Evolutionary conservation across 30 jellyfish, hydroid and myxozoan species (phyloP).

Genomic region (Aurelia coerulea): DNA sequence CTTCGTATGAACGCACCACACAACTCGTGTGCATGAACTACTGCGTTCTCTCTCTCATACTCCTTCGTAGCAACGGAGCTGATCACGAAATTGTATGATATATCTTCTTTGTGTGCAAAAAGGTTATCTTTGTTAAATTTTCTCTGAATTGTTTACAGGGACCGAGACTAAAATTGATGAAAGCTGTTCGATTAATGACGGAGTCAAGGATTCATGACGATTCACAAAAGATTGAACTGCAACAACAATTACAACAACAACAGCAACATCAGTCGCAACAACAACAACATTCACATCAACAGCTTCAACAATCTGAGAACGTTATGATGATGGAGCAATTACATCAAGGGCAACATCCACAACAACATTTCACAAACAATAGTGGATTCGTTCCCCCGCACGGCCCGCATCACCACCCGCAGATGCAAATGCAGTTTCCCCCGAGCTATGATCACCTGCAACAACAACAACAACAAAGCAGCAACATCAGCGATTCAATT

Average conservation of each 20-base stretch:
- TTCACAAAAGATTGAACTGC: constrained; percentile 25
- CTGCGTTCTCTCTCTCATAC: too few species aligned
- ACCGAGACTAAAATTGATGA: constrained; percentile 93
- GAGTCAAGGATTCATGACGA: constrained; percentile 46
- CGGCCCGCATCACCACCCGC: constrained; percentile 70
- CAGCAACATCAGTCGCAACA: constrained; percentile 54
- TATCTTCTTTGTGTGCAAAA: too few species aligned
- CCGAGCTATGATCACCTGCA: constrained; percentile 68
- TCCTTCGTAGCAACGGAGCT: too few species aligned
- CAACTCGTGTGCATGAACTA: too few species aligned
- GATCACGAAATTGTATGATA: too few species aligned
- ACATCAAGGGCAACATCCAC: constrained; percentile 33
- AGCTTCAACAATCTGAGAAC: constrained; percentile 50
- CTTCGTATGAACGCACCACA: too few species aligned
- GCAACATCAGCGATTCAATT: constrained; percentile 43
- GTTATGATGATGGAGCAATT: constrained; percentile 28
- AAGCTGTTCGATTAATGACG: constrained; percentile 80
- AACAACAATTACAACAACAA: constrained; percentile 56
- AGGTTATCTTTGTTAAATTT: too few species aligned
- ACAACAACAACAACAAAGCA: constrained; percentile 49
- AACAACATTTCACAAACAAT: constrained; percentile 19
- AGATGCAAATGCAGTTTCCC: constrained; percentile 61
- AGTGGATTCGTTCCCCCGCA: constrained; percentile 45
- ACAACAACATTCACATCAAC: constrained; percentile 45
- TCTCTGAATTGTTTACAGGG: constrained; percentile 66